Evolutionary conservation across 2,797 vertebrate genomes (phyloP).

Genomic region (Anolis apletophallus): DNA sequence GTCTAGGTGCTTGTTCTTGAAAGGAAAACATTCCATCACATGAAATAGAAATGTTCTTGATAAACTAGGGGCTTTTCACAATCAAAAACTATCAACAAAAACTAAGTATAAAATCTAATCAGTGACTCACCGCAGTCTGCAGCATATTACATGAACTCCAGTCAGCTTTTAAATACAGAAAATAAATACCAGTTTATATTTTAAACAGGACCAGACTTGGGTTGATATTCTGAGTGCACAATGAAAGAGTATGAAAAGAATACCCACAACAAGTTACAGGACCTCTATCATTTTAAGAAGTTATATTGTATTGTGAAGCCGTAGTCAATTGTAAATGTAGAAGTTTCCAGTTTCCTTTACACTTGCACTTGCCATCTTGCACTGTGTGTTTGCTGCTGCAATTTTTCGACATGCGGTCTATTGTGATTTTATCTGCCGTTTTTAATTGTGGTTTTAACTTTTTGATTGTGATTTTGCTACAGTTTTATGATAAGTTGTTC

Average conservation of each 20-base stretch:
- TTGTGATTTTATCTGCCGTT: too few relatives aligned
- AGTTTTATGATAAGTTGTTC: too few relatives aligned
- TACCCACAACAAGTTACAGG: neutral
- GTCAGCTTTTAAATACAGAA: too few relatives aligned
- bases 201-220: neutral
- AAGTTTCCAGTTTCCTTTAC: too few relatives aligned
- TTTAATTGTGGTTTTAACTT: too few relatives aligned
- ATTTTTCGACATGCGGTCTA: too few relatives aligned
- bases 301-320: slow-evolving; percentile 42
- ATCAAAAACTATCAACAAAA: neutral
- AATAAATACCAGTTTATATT: neutral
- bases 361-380: too few relatives aligned
- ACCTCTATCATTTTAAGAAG: slow-evolving; percentile 24
- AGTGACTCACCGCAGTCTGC: neutral
- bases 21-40: neutral
- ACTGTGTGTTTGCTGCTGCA: too few relatives aligned
- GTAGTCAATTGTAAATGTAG: slow-evolving; percentile 41
- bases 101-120: too few relatives aligned
- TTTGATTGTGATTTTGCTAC: too few relatives aligned
- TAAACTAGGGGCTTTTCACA: neutral
- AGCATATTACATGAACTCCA: neutral
- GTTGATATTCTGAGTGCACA: neutral
- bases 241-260: neutral
- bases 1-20: neutral
- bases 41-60: neutral